Evolutionary conservation across 2,797 vertebrate genomes (phyloP).

Genomic region (Ispidina picta): DNA sequence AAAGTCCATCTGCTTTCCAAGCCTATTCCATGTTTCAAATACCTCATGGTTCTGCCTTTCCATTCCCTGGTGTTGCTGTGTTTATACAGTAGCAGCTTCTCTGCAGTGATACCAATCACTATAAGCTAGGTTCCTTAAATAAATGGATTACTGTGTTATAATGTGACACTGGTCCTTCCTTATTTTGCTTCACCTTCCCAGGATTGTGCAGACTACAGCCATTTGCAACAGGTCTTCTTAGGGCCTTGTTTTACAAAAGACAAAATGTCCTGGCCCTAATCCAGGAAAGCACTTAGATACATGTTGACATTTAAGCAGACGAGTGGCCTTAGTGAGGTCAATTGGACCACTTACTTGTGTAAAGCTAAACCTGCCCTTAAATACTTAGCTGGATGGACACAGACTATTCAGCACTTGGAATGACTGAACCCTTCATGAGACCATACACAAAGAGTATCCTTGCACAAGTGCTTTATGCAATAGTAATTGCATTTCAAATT

Average conservation of each 20-base stretch:
- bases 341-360: conserved; percentile 43
- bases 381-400: neutral
- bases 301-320: conserved; percentile 67
- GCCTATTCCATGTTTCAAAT: neutral
- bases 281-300: conserved; percentile 70
- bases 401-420: neutral
- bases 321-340: conserved; percentile 60
- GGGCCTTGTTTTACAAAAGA: conserved; percentile 25
- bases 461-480: neutral
- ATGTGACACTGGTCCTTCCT: neutral
- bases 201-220: neutral
- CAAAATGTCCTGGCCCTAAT: conserved; percentile 53
- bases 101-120: neutral
- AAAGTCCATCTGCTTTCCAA: neutral
- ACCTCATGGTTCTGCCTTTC: neutral
- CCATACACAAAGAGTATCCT: neutral
- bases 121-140: neutral
- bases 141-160: neutral
- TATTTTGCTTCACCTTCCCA: neutral
- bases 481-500: neutral
- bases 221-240: conserved; percentile 38
- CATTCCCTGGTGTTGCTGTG: neutral
- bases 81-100: neutral
- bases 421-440: neutral
- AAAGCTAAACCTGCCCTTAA: conserved; percentile 50